Evolutionary conservation across 2,113 vertebrate species (phyloP).

Genomic region (Erinaceus europaeus): DNA sequence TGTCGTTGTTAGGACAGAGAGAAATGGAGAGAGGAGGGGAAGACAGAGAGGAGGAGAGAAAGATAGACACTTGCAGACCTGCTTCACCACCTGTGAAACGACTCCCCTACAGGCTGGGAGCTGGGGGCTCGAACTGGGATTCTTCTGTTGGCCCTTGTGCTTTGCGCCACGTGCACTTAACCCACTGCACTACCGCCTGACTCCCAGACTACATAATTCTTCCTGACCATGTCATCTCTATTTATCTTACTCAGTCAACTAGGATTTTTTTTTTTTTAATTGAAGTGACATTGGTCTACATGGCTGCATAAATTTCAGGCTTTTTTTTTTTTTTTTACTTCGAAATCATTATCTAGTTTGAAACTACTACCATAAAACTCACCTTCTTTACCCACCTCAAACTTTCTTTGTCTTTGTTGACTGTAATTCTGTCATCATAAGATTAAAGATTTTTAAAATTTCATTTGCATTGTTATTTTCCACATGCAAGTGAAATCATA

Average conservation of each 20-base stretch:
- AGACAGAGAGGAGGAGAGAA: too few relatives aligned
- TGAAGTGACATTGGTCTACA: not conserved
- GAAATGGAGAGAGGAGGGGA: too few relatives aligned
- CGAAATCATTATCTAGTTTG: not conserved
- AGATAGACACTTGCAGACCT: too few relatives aligned
- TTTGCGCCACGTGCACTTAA: too few relatives aligned
- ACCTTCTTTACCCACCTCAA: not conserved
- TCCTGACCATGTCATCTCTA: conserved; percentile 8
- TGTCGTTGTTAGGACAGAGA: too few relatives aligned
- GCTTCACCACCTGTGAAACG: too few relatives aligned
- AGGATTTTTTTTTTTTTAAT: not conserved
- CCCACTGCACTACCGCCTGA: too few relatives aligned
- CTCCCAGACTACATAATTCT: rapidly evolving
- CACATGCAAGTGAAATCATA: not conserved
- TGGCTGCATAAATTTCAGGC: not conserved
- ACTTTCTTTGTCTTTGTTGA: not conserved
- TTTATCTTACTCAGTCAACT: not conserved
- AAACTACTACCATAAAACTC: not conserved
- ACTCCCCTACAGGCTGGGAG: too few relatives aligned
- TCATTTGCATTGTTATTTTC: not conserved
- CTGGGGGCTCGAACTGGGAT: too few relatives aligned
- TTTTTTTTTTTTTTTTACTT: not conserved
- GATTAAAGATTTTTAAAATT: not conserved
- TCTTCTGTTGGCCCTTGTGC: too few relatives aligned
- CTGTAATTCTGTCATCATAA: not conserved